A percentile compares a stretch with the other conserved stretches of the same genome.
These are phyloP conservation scores for Falco columbarius DNA, from an alignment of 2,797 vertebrate species.

Conservation along the genomic window DNA sequence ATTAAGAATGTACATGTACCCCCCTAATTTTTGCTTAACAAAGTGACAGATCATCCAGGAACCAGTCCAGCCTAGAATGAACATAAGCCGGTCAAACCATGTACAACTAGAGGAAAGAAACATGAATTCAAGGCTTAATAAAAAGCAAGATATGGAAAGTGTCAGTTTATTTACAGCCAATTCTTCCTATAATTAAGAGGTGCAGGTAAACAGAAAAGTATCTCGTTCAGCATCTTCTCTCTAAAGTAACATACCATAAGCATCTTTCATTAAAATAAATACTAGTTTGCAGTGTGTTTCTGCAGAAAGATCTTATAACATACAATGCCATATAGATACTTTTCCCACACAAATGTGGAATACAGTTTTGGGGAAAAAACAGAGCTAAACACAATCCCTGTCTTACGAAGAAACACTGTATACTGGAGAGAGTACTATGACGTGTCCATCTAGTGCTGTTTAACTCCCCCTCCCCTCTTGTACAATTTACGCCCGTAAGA, in stretches of 20 bases:
- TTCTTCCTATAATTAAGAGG: constrained; percentile 2
- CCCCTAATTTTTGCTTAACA: background rate
- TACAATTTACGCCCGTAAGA: background rate
- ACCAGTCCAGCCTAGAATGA: background rate
- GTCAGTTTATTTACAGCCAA: constrained; percentile 35
- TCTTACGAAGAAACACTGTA: background rate
- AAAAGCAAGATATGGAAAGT: background rate
- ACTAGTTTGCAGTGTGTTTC: background rate
- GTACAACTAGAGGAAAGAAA: background rate
- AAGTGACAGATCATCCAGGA: background rate
- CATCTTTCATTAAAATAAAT: background rate
- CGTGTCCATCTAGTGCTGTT: background rate
- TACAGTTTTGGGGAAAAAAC: background rate
- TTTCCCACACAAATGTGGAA: background rate
- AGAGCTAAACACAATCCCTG: background rate
- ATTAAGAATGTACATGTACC: background rate
- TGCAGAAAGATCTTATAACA: background rate
- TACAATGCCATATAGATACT: background rate
- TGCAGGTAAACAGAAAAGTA: constrained; percentile 1
- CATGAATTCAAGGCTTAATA: background rate
- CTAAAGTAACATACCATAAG: background rate
- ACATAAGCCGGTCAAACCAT: background rate
- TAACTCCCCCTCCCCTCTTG: background rate
- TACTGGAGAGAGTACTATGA: background rate
- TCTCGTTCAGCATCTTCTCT: background rate